Evolutionary conservation across 2,113 vertebrate species (phyloP), one percentile per base, ranked within the genome.

Genomic region (Coregonus clupeaformis): DNA sequence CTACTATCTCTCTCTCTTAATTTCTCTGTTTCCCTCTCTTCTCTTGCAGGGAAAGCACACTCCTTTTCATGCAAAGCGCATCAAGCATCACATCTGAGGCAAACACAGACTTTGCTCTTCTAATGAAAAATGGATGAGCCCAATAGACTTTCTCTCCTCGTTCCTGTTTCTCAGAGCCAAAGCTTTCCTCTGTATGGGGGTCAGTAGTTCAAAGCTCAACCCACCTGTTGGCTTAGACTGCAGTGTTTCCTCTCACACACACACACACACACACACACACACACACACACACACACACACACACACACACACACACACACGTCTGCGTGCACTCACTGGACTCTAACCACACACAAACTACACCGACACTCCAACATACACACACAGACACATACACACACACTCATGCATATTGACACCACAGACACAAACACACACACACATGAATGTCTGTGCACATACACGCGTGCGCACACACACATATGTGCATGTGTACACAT

Each of bases 91-190:
- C 25, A 55, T 22, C n/a, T n/a, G 57, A 9, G 9, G 57, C 57
- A 60, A 60, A 60, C 18, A 60, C 18, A 60, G 16, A 60, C 6
- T 0, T 22, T 13, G 13, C 9, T 24, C 45, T 14, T 25, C 32
- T 9, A 7, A 73, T 45, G 32, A 63, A 73, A 73, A 47, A 63
- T 73, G 59, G 36, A 73, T 45, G 36, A 64, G 32, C 5, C 52
- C 13, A 16, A 57, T 30, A 3, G 18, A 20, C 30, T 36, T 25
- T 30, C 25, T 14, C 27, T 65, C 5, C 13, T 65, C 2, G 16
- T 16, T 65, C 30, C 66, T 42, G 6, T 0, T 22, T n/a, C 30
- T 60, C n/a, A 62, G 24, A 62, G 59, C 59, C 22, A 7, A 25
- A 62, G 36, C 9, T 42, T 11, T 16, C 59, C 20, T 16, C 6